Conservation (phyloP, 1,140 invertebrate genomes). For the Lordiphosa collinella region DNA sequence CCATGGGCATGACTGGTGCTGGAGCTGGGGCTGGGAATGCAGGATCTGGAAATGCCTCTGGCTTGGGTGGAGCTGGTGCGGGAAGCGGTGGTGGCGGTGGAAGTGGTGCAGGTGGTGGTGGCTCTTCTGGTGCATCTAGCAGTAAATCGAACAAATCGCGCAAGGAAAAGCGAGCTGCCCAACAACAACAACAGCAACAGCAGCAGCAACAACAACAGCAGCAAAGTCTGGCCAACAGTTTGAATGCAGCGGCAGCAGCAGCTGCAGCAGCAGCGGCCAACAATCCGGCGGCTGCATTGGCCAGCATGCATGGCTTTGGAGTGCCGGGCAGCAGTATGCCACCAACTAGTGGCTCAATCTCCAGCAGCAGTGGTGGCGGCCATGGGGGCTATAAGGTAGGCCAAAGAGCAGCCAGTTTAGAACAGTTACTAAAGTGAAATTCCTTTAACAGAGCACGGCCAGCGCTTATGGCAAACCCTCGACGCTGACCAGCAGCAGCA, state of each 20-base stretch:
- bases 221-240: conserved; percentile 75
- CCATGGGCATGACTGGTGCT: conserved; percentile 80
- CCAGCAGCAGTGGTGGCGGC: conserved; percentile 51
- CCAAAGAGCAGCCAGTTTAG: not conserved
- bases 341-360: conserved; percentile 53
- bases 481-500: conserved; percentile 58
- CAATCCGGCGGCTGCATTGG: conserved; percentile 64
- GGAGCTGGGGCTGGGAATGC: conserved; percentile 41
- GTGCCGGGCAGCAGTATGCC: conserved; percentile 61
- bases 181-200: conserved; percentile 65
- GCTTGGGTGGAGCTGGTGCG: conserved; percentile 32
- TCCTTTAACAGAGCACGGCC: conserved; percentile 50
- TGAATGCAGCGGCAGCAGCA: conserved; percentile 79
- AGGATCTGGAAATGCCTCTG: conserved; percentile 61
- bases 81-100: conserved; percentile 71
- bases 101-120: conserved; percentile 24
- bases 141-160: conserved; percentile 75
- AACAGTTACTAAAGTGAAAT: not conserved
- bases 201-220: conserved; percentile 61
- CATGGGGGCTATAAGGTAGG: conserved; percentile 71
- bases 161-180: conserved; percentile 68
- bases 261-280: conserved; percentile 74
- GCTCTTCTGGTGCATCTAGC: conserved; percentile 43
- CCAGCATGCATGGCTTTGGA: conserved; percentile 69
- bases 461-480: conserved; percentile 71